Evolutionary conservation across 2,113 vertebrate species (phyloP).

Genomic region (Poecilia latipinna): DNA sequence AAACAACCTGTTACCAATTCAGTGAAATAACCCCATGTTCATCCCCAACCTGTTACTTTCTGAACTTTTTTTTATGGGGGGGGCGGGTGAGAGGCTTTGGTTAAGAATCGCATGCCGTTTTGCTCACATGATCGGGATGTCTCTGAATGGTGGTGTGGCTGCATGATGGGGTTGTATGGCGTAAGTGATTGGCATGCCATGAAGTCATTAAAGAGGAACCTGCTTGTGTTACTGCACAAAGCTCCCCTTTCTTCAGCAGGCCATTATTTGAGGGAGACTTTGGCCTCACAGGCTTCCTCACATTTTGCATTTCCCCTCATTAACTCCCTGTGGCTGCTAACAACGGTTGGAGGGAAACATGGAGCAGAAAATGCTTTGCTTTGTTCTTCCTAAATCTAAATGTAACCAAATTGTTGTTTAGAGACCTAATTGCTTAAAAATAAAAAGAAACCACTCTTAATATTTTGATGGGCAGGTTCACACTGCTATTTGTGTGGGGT

Average conservation of each 20-base stretch:
- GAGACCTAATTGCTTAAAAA: neutral
- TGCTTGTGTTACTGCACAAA: slow-evolving; percentile 76
- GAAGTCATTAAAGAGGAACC: slow-evolving; percentile 78
- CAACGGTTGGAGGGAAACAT: slow-evolving; percentile 43
- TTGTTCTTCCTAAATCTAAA: slow-evolving; percentile 41
- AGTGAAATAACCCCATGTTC: neutral
- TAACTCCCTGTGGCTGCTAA: slow-evolving; percentile 58
- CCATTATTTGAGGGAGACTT: slow-evolving; percentile 71
- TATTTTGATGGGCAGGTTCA: neutral
- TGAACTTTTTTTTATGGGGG: neutral
- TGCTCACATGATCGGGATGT: slow-evolving; percentile 42
- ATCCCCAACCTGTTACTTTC: slow-evolving; percentile 24
- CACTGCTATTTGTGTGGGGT: neutral
- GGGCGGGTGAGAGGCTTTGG: neutral
- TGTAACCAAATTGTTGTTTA: slow-evolving; percentile 28
- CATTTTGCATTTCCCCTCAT: slow-evolving; percentile 74
- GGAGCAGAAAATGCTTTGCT: slow-evolving; percentile 50
- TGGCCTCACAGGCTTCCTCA: slow-evolving; percentile 68
- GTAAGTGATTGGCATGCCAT: slow-evolving; percentile 72
- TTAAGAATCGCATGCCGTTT: slow-evolving; percentile 29
- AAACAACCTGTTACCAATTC: neutral
- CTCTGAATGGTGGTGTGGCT: slow-evolving; percentile 36
- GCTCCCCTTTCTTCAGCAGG: slow-evolving; percentile 66
- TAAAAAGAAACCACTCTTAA: neutral
- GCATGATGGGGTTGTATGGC: slow-evolving; percentile 57